Percentiles rank a stretch among this genome's conserved stretches.
These are phyloP conservation scores for Acanthochromis polyacanthus DNA, from an alignment of 2,113 vertebrate genomes.

Conservation along the genomic window DNA sequence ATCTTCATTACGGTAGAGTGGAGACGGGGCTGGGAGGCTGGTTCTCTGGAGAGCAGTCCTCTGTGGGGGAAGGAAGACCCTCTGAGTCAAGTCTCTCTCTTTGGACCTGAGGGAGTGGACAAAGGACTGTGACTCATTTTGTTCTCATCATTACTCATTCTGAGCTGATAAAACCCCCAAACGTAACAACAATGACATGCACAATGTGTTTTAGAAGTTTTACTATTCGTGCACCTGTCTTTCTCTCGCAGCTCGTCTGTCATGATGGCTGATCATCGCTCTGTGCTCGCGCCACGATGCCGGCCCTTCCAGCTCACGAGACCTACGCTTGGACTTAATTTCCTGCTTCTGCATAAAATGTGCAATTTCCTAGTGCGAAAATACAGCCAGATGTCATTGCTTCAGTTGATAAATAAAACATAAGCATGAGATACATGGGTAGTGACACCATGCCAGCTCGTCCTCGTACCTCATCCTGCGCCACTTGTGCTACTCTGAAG, in stretches of 20 bases:
- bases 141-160: neutral
- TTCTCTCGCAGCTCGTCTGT: slow-evolving; percentile 68
- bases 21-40: slow-evolving; percentile 59
- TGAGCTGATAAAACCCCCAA: neutral
- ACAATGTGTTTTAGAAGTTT: neutral
- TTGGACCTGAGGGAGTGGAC: slow-evolving; percentile 44
- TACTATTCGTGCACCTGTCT: slow-evolving; percentile 64
- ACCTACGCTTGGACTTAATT: slow-evolving; percentile 78
- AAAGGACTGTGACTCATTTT: neutral
- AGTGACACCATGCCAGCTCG: neutral
- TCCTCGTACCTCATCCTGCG: slow-evolving; percentile 83
- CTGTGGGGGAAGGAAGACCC: slow-evolving; percentile 75
- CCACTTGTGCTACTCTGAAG: slow-evolving; percentile 82
- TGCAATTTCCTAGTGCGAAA: slow-evolving; percentile 84
- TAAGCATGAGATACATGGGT: neutral
- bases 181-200: neutral
- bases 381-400: neutral
- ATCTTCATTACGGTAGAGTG: slow-evolving; percentile 62
- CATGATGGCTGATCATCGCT: slow-evolving; percentile 62
- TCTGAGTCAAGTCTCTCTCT: slow-evolving; percentile 80
- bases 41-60: slow-evolving; percentile 76
- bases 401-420: neutral
- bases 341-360: slow-evolving; percentile 88
- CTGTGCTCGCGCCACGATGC: slow-evolving; percentile 64
- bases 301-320: slow-evolving; percentile 72